Evolutionary conservation across 2,888 invertebrate species (phyloP), one percentile per base, ranked within the genome.

Genomic region (Chromoteleia sp.): DNA sequence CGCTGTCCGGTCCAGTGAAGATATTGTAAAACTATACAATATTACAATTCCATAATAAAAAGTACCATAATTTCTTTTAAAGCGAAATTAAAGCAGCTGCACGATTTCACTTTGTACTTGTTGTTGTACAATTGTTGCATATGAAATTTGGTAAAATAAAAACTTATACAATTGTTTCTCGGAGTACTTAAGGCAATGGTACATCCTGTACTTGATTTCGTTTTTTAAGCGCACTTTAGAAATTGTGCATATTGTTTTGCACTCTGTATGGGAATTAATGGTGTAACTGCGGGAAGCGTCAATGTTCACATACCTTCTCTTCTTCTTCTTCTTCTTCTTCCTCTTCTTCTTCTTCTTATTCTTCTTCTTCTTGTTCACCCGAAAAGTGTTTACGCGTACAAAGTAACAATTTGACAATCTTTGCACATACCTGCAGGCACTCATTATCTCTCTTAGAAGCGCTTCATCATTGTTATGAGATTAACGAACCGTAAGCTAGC

Each of bases 401-500:
- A 71, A 73, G 58, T 70, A 71, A 67, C 71, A 67, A 78, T 78
- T 78, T 71, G 78, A 74, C 70, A 65, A 56, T 52, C 56, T 52
- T 50, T 14, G 36, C 59, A 30, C 54, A 45, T 33, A 68, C 43
- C 61, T 33, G 68, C 58, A 78, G 21, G 15, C 33, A 70, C 58
- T 78, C 68, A 78, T 83, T 83, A 75, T 68, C 68, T 61, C 14
- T 2, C 45, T 56, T 50, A 71, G 65, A 56, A 82, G 75, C 45
- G 73, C 73, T 76, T 70, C 36, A 77, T 75, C 74, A 76, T 83
- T 77, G 77, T 80, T 80, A 74, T 52, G 67, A 50, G 75, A 81
- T 75, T 75, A 83, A 76, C 83, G 80, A 83, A 74, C 75, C 81
- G 68, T 81, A 78, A 71, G 77, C 70, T 8, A 63, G 67, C 78